Evolutionary conservation across 2,888 invertebrate species (phyloP).

Genomic region (Ectemnius continuus): DNA sequence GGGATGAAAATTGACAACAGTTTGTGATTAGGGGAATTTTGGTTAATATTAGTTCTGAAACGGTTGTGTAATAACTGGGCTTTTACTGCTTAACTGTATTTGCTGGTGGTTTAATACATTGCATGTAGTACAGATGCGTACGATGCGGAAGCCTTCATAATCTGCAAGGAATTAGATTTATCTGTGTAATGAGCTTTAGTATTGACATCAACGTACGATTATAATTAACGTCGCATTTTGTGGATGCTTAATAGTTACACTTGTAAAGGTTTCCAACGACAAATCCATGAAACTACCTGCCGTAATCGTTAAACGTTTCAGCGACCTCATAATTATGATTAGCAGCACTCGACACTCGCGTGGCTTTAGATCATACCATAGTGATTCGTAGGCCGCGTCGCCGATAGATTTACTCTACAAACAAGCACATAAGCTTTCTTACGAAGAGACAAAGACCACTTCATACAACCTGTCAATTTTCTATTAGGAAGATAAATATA

Average conservation of each 20-base stretch:
- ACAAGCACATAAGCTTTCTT: background rate
- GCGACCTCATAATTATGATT: constrained; percentile 8
- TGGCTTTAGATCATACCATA: background rate
- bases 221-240: too few species aligned
- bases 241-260: constrained; percentile 10
- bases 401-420: constrained; percentile 49
- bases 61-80: background rate
- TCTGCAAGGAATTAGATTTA: constrained; percentile 27
- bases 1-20: too few species aligned
- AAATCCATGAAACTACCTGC: constrained; percentile 29
- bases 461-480: background rate
- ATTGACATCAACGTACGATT: too few species aligned
- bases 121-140: constrained; percentile 58
- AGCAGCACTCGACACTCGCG: background rate
- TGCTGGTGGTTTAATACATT: constrained; percentile 27
- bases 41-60: background rate
- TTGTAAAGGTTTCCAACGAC: constrained; percentile 34
- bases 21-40: background rate
- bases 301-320: constrained; percentile 29
- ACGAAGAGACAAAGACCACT: background rate
- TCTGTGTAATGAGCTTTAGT: background rate
- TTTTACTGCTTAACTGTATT: background rate
- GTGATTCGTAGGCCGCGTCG: constrained; percentile 16
- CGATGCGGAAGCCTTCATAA: constrained; percentile 57
- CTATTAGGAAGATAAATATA: background rate